Conservation (phyloP, 1,140 invertebrate species). For the Amphibalanus amphitrite region DNA sequence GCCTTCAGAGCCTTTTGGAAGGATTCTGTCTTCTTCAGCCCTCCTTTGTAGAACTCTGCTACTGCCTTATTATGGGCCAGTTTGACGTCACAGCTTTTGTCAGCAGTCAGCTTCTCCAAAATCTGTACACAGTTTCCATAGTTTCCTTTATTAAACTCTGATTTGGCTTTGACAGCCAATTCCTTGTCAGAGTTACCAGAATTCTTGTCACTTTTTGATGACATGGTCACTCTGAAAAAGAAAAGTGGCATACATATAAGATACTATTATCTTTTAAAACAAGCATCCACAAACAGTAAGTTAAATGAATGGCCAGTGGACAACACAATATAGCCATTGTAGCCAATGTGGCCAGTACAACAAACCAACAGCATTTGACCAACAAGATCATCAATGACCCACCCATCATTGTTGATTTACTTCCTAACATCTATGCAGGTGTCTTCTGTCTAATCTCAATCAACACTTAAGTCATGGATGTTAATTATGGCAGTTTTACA, state of each 20-base stretch:
- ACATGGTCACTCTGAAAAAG: neutral
- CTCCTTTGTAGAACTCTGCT: slow-evolving; percentile 47
- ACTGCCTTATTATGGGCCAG: slow-evolving; percentile 53
- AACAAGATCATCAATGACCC: neutral
- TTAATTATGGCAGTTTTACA: too few species aligned
- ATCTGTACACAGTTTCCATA: slow-evolving; percentile 14
- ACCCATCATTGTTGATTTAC: neutral
- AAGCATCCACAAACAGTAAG: too few species aligned
- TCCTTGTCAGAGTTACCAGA: neutral
- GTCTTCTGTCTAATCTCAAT: neutral
- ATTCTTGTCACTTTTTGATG: neutral
- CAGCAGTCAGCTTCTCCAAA: slow-evolving; percentile 39
- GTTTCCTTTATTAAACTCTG: neutral
- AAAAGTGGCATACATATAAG: neutral
- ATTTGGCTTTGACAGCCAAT: neutral
- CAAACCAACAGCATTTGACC: neutral
- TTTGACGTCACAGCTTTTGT: slow-evolving; percentile 43
- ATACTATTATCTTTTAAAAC: neutral
- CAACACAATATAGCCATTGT: neutral
- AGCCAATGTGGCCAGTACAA: neutral
- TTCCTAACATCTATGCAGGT: neutral
- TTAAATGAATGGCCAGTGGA: too few species aligned
- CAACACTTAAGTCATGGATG: neutral
- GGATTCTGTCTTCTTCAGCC: slow-evolving; percentile 40
- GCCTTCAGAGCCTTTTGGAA: neutral